Evolutionary conservation across 1,140 invertebrate genomes (phyloP), one percentile per base, ranked within the genome.

Genomic region (Formica exsecta): DNA sequence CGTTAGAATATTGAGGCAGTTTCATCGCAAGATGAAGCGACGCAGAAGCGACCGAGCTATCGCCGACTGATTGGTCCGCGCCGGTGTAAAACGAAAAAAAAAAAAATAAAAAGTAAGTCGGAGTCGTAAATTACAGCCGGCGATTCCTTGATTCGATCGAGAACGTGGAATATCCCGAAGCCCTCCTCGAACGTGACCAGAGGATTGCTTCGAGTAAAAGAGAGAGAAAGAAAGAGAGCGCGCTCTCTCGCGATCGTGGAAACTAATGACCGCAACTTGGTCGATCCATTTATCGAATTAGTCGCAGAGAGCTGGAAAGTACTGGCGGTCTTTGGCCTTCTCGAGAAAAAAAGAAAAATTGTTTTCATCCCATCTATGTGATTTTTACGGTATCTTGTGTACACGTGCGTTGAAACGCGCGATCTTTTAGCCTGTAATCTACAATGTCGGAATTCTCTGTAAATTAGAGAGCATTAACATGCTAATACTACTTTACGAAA

Each of bases 61-160:
- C 51, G 48, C 36, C 68, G 68, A 48, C 70, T 83, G 81, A 85
- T 85, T 85, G 62, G 62, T 66, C 22, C 29, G 38, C 70, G 32
- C 29, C 36, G 38, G 38, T 62, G 13, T 41, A 68, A 70, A 80
- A 59, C 32, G 19, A 83, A 48, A 2, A 57, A 48, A 71, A 36
- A 29, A 54, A 62, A 25, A 25, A 3, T 0, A 16, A 41, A 36
- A 44, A n/a, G n/a, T 66, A 61, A 62, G 32, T 66, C 81, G 3
- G 85, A 86, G 66, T 85, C 22, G 73, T 77, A 76, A 85, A 85
- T 86, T 84, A 85, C 85, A 32, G 68, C 54, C 65, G 16, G 65
- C 80, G 48, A 85, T 68, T 86, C 80, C 85, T 54, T 85, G 79
- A 86, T 86, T 86, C 85, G 48, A 86, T 86, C 73, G 81, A 38